phyloP scores from a whole-genome alignment of 2,113 vertebrate genomes.

The Oxyura jamaicensis region DNA sequence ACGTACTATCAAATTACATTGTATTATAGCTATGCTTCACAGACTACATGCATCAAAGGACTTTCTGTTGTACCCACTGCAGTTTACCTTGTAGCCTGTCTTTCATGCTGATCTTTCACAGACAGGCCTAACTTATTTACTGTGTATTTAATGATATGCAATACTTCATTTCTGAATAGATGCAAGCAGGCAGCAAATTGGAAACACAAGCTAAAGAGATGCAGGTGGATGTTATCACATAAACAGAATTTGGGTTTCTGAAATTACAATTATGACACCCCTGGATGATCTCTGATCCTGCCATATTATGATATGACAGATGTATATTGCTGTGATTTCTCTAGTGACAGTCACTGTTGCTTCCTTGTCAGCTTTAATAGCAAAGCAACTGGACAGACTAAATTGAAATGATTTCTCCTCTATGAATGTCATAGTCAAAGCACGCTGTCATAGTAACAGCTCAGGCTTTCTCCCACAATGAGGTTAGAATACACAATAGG shows the following conservation, averaged over 20 bases:
- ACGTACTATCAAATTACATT: neutral
- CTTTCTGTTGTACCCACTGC: neutral
- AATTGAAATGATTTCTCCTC: conserved; percentile 73
- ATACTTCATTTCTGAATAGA: conserved; percentile 56
- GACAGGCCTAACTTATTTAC: conserved; percentile 58
- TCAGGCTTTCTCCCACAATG: conserved; percentile 29
- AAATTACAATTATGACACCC: conserved; percentile 70
- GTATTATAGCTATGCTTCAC: neutral
- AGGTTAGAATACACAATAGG: conserved; percentile 2
- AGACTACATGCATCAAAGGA: neutral
- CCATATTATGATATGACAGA: conserved; percentile 69
- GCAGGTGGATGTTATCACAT: conserved; percentile 63
- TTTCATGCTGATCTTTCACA: conserved; percentile 57
- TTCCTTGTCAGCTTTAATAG: conserved; percentile 77
- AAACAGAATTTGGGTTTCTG: conserved; percentile 69
- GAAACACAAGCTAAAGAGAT: conserved; percentile 70
- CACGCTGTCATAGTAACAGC: conserved; percentile 44
- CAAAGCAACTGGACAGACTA: conserved; percentile 69
- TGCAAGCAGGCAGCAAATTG: conserved; percentile 67
- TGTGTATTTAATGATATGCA: conserved; percentile 47
- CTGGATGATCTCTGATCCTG: conserved; percentile 68
- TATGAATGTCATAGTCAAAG: conserved; percentile 60
- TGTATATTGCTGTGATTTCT: conserved; percentile 74
- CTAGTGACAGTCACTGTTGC: conserved; percentile 57
- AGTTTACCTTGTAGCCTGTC: conserved; percentile 16